Conservation (phyloP, 1,140 invertebrate genomes). For the Zaprionus inermis region DNA sequence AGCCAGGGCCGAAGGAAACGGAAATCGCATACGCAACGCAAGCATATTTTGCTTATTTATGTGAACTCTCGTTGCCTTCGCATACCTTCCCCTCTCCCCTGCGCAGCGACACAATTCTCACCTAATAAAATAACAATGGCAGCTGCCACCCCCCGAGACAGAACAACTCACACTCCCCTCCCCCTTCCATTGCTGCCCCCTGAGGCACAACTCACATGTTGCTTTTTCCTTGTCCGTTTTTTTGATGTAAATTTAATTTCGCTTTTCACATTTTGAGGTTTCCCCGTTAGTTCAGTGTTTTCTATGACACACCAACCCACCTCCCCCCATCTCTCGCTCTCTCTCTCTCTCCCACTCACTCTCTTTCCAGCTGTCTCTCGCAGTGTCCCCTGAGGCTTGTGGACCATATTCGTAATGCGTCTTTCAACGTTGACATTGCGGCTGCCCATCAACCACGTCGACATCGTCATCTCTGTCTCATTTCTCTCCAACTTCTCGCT, state of each 20-base stretch:
- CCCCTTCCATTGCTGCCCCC: slow-evolving; percentile 14
- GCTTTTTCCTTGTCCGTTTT: slow-evolving; percentile 44
- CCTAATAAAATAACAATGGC: slow-evolving; percentile 80
- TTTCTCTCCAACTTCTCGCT: slow-evolving; percentile 42
- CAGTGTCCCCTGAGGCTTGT: slow-evolving; percentile 58
- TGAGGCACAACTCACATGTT: background rate
- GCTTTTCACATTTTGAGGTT: slow-evolving; percentile 79
- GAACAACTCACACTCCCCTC: background rate
- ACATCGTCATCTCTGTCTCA: slow-evolving; percentile 19
- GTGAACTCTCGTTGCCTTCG: slow-evolving; percentile 23
- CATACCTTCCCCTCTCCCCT: background rate
- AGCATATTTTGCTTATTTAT: slow-evolving; percentile 74
- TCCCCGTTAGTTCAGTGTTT: slow-evolving; percentile 20
- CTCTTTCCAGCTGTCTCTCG: background rate
- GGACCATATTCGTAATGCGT: slow-evolving; percentile 69
- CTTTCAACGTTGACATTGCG: slow-evolving; percentile 56
- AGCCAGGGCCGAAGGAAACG: slow-evolving; percentile 37
- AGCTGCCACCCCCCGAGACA: slow-evolving; percentile 22
- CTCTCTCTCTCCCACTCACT: background rate
- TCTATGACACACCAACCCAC: background rate
- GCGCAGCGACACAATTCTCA: slow-evolving; percentile 63
- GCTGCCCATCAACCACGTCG: slow-evolving; percentile 3
- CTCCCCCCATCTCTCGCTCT: background rate
- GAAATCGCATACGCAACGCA: slow-evolving; percentile 56
- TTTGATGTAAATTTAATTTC: slow-evolving; percentile 81